Conservation (phyloP, 1,140 invertebrate species). For the Brachionus plicatilis region DNA sequence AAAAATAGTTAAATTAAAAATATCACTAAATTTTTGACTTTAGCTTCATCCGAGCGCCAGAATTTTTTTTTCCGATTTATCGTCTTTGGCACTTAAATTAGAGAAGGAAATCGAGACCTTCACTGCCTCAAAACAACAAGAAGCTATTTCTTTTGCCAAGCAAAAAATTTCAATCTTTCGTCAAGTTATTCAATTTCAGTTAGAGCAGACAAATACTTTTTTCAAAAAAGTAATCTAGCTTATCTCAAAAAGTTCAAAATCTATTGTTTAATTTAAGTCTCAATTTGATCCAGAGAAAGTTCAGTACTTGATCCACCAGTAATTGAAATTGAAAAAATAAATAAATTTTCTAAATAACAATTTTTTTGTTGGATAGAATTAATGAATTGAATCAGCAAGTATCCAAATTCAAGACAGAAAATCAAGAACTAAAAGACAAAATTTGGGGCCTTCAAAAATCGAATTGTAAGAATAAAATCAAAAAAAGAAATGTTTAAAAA, state of each 20-base stretch:
- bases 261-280: not conserved
- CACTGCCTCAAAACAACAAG: not conserved
- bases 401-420: not conserved
- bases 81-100: not conserved
- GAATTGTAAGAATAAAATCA: not conserved
- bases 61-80: not conserved
- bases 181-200: not conserved
- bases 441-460: not conserved
- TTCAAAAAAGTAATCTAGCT: not conserved
- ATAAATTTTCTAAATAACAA: not conserved
- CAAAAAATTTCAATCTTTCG: not conserved
- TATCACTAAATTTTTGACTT: not conserved
- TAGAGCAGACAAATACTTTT: not conserved
- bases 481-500: not conserved
- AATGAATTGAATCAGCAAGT: not conserved
- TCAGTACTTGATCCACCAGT: not conserved
- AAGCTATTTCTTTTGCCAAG: not conserved
- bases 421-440: not conserved
- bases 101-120: not conserved
- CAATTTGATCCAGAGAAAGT: slow-evolving; percentile 12
- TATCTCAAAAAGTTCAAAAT: not conserved
- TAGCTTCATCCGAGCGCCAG: not conserved
- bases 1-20: not conserved
- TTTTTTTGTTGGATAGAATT: not conserved
- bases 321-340: not conserved